Percentiles rank a stretch among this genome's conserved stretches.
Evolutionary conservation across 2,797 vertebrate genomes (phyloP).

Genomic region (Lepus townsendii): DNA sequence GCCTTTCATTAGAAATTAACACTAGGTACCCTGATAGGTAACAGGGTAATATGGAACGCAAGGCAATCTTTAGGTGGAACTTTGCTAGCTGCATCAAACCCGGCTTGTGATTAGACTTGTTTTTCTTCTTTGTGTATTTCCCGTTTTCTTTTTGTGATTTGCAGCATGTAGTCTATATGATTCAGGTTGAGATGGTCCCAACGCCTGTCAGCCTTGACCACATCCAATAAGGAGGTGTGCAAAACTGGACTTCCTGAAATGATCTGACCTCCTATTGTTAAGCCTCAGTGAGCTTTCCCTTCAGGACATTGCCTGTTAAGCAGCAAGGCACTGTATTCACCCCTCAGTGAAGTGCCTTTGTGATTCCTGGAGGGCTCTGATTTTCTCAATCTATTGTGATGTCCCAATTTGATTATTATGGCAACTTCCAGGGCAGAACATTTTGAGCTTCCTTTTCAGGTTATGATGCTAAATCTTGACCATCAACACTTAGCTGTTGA

Average conservation of each 20-base stretch:
- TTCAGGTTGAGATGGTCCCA: not conserved
- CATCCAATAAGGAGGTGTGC: not conserved
- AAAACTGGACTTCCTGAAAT: not conserved
- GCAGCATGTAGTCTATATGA: not conserved
- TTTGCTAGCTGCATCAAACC: not conserved
- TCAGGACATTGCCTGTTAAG: not conserved
- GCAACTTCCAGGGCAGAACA: constrained; percentile 28
- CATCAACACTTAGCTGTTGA: not conserved
- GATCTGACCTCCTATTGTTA: not conserved
- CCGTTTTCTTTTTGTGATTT: not conserved
- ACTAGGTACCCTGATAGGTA: not conserved
- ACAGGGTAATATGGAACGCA: not conserved
- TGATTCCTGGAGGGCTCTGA: constrained; percentile 2
- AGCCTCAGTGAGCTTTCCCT: constrained; percentile 3
- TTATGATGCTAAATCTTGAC: not conserved
- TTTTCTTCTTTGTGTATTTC: not conserved
- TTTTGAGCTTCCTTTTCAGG: not conserved
- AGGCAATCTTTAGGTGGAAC: not conserved
- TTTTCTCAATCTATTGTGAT: not conserved
- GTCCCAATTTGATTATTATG: constrained; percentile 21
- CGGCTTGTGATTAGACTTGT: not conserved
- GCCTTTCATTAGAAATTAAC: constrained; percentile 25
- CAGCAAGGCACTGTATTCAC: not conserved
- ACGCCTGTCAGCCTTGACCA: not conserved
- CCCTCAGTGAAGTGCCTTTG: not conserved